phyloP scores from a whole-genome alignment of 2,888 invertebrate genomes.

The Scrobipalpa atriplicella region DNA sequence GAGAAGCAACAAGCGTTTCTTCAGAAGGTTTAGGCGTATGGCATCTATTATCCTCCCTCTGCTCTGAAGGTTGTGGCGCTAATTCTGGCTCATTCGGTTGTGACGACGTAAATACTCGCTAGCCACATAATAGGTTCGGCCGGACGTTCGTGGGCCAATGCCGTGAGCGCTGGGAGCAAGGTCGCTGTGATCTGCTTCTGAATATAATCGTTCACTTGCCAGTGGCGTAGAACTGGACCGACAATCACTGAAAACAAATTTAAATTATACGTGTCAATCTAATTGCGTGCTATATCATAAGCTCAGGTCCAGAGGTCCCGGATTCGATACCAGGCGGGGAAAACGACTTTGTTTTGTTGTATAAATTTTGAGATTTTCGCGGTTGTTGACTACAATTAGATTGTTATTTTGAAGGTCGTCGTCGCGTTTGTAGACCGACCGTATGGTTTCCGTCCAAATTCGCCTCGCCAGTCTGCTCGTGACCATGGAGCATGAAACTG shows the following conservation, averaged over 20 bases:
- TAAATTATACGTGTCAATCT: too few species aligned
- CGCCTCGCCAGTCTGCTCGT: too few species aligned
- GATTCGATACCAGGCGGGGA: too few species aligned
- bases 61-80: slow-evolving; percentile 50
- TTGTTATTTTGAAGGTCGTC: too few species aligned
- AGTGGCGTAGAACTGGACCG: slow-evolving; percentile 86
- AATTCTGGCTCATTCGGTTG: slow-evolving; percentile 88
- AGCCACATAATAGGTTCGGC: slow-evolving; percentile 90
- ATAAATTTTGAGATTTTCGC: too few species aligned
- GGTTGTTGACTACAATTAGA: too few species aligned
- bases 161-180: slow-evolving; percentile 83
- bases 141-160: slow-evolving; percentile 88
- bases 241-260: slow-evolving; percentile 84
- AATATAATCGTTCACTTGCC: slow-evolving; percentile 87
- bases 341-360: too few species aligned
- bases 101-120: slow-evolving; percentile 89
- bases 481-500: too few species aligned
- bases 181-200: slow-evolving; percentile 85
- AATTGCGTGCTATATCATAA: too few species aligned
- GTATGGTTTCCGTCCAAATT: too few species aligned
- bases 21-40: slow-evolving; percentile 63
- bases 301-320: too few species aligned
- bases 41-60: slow-evolving; percentile 57
- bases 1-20: slow-evolving; percentile 42
- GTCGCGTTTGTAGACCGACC: too few species aligned